Evolutionary conservation across 2,888 invertebrate genomes (phyloP).

Genomic region (Allophyes oxyacanthae): DNA sequence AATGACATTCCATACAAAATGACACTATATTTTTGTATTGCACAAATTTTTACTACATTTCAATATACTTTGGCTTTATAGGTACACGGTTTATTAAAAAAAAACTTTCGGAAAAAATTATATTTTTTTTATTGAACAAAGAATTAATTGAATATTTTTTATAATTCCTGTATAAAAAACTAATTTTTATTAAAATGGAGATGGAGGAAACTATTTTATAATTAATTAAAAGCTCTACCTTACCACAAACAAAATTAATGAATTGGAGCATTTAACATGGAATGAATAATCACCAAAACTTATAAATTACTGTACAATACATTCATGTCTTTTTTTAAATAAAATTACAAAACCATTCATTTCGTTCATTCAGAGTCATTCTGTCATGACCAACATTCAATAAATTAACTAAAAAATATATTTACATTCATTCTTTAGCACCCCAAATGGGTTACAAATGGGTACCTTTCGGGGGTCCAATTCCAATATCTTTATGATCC

Average conservation of each 20-base stretch:
- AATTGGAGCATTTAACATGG: constrained; percentile 46
- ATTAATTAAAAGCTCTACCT: background rate
- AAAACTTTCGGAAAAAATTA: background rate
- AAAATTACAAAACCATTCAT: constrained; percentile 30
- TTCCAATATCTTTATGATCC: background rate
- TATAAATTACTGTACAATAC: constrained; percentile 47
- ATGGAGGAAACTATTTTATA: too few species aligned
- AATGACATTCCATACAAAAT: constrained; percentile 12
- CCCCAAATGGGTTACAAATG: constrained; percentile 36
- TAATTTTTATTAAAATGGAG: too few species aligned
- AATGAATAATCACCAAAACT: constrained; percentile 56
- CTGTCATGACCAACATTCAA: constrained; percentile 53
- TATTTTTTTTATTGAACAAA: background rate
- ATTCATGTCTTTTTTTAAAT: constrained; percentile 40
- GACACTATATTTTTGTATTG: constrained; percentile 47
- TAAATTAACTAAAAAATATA: constrained; percentile 55
- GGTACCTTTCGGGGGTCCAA: background rate
- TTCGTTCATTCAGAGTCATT: constrained; percentile 39
- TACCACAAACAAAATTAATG: constrained; percentile 16
- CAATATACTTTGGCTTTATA: constrained; percentile 49
- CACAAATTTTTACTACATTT: constrained; percentile 50
- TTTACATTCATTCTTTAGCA: constrained; percentile 40
- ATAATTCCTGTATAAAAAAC: too few species aligned
- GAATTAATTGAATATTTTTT: background rate
- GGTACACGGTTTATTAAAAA: constrained; percentile 20